These are phyloP conservation scores for Lochmaea capreae DNA, from an alignment of 2,888 invertebrate species.

Conservation along the genomic window DNA sequence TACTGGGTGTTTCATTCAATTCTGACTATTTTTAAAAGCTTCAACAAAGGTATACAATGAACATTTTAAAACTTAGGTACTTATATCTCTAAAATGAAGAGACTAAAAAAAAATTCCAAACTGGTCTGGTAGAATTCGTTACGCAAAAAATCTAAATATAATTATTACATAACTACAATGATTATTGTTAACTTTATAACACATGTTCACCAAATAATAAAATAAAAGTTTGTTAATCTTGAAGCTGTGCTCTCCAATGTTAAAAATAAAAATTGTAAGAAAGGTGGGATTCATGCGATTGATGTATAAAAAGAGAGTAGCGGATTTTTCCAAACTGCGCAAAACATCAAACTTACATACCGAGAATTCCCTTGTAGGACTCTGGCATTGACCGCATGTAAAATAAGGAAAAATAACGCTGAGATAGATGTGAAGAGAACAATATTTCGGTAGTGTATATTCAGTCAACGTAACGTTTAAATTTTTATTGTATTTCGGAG, in stretches of 20 bases:
- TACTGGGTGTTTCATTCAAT: too few relatives aligned
- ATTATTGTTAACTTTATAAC: background rate
- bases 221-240: slow-evolving; percentile 26
- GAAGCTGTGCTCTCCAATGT: slow-evolving; percentile 27
- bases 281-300: slow-evolving; percentile 26
- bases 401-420: slow-evolving; percentile 57
- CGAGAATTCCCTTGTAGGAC: slow-evolving; percentile 67
- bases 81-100: too few relatives aligned
- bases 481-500: too few relatives aligned
- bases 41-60: too few relatives aligned
- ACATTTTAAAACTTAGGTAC: too few relatives aligned
- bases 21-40: too few relatives aligned
- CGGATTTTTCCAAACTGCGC: slow-evolving; percentile 28
- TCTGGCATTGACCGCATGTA: slow-evolving; percentile 65
- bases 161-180: background rate
- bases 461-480: slow-evolving; percentile 1
- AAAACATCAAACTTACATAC: slow-evolving; percentile 61
- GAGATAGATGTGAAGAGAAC: slow-evolving; percentile 15
- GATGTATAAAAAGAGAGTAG: slow-evolving; percentile 12
- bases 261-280: slow-evolving; percentile 20
- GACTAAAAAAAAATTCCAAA: too few relatives aligned
- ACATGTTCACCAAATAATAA: background rate
- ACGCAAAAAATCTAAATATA: too few relatives aligned
- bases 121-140: too few relatives aligned
- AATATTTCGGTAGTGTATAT: background rate